Evolutionary conservation across 2,113 vertebrate species (phyloP).

Genomic region (Phalacrocorax brasilianus): DNA sequence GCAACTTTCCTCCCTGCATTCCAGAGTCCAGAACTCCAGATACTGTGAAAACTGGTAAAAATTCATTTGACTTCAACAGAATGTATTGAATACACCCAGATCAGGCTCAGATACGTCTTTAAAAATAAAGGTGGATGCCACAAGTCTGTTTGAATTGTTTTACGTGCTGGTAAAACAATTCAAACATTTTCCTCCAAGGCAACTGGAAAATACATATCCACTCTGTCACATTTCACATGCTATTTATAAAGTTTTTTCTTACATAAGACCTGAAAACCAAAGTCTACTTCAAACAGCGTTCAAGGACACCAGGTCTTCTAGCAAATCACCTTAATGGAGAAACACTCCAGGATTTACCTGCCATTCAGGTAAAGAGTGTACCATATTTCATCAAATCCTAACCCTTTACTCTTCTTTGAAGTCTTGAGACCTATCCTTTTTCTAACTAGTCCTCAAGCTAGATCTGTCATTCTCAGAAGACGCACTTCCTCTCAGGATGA

Average conservation of each 20-base stretch:
- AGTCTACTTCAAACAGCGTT: neutral
- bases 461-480: neutral
- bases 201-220: neutral
- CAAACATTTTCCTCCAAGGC: neutral
- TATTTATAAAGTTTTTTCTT: neutral
- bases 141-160: neutral
- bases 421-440: neutral
- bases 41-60: neutral
- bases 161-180: neutral
- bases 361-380: neutral
- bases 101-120: neutral
- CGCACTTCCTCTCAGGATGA: neutral
- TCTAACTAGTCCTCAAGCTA: neutral
- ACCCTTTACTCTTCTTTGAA: neutral
- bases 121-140: neutral
- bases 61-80: neutral
- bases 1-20: neutral
- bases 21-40: neutral
- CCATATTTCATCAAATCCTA: neutral
- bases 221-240: neutral
- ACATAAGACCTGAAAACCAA: neutral
- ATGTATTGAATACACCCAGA: neutral
- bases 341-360: neutral
- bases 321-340: neutral
- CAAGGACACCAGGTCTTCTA: neutral